Conservation (phyloP, 2,888 invertebrate genomes). For the Saturnia japonica region DNA sequence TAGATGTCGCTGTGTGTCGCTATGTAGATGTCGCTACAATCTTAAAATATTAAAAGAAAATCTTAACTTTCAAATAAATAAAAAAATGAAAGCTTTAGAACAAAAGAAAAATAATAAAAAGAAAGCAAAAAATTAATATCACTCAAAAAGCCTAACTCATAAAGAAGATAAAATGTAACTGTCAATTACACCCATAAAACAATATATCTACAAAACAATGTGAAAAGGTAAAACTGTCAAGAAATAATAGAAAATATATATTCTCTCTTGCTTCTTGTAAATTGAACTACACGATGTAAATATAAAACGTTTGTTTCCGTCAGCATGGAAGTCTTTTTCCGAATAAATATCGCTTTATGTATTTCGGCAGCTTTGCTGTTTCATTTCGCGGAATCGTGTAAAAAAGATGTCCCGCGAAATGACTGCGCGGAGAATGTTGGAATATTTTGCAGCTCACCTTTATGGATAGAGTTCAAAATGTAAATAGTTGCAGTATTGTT, state of each 20-base stretch:
- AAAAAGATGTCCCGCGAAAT: conserved; percentile 37
- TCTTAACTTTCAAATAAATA: too few species aligned
- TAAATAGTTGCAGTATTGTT: background rate
- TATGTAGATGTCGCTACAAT: too few species aligned
- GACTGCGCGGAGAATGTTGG: conserved; percentile 6
- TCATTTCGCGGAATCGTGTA: conserved; percentile 52
- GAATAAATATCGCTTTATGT: conserved; percentile 57
- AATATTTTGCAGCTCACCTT: conserved; percentile 5
- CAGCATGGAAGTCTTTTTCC: conserved; percentile 2
- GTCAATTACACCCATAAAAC: too few species aligned
- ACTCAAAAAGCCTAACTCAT: too few species aligned
- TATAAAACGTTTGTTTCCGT: conserved; percentile 17
- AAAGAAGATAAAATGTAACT: too few species aligned
- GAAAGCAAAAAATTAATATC: too few species aligned
- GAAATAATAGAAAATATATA: too few species aligned
- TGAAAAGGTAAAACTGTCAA: too few species aligned
- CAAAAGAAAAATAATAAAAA: too few species aligned
- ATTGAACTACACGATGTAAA: background rate
- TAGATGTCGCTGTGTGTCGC: too few species aligned
- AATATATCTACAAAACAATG: too few species aligned
- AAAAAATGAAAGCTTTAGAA: background rate
- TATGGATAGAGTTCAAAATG: conserved; percentile 9
- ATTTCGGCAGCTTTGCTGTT: conserved; percentile 72
- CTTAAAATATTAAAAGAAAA: too few species aligned
- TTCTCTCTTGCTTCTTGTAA: background rate